Evolutionary conservation across 2,113 vertebrate species (phyloP), one percentile per base, ranked within the genome.

Genomic region (Agelaius phoeniceus): DNA sequence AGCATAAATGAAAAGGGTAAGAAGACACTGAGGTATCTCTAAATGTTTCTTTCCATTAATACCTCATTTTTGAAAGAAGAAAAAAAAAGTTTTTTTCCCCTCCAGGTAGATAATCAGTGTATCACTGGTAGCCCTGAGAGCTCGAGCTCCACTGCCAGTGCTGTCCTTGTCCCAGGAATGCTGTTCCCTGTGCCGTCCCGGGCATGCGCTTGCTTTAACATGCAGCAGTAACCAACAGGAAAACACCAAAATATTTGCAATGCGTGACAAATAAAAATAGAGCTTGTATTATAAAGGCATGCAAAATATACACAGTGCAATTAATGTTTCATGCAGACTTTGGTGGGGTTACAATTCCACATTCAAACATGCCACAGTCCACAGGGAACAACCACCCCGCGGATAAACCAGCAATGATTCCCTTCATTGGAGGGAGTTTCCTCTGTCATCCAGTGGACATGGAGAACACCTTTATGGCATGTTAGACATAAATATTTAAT

Each of bases 311-410:
- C 84, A 98, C 95, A 98, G 96, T 97, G 95, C 92, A 97, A 96
- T 96, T 95, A 96, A 93, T 90, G 87, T 63, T 95, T 97, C 98
- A 98, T 98, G 98, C 98, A 98, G 86, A 71, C 93, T 97, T 97
- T 96, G 96, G 89, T 96, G 93, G 96, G 84, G 87, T 97, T 97
- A 97, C 96, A 98, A 37, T 93, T 96, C 94, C 92, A 95, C 89
- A 95, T 97, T 97, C 95, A 65, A 84, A 96, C 79, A 97, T 97
- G 98, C 96, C 78, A 73, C 81, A 51, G 3, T 39, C 76, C 66
- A 15, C 73, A 51, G 33, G 67, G 49, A 95, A 93, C 77, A 46
- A 72, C 76, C 23, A 66, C 86, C 89, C 39, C 10, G 31, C 21
- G 43, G 93, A 57, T 59, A 93, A 74, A 71, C 84, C 27, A 48